A percentile compares a stretch with the other conserved stretches of the same genome.
These are phyloP conservation scores for Oryzias celebensis DNA, from an alignment of 2,113 vertebrate genomes.

Conservation along the genomic window DNA sequence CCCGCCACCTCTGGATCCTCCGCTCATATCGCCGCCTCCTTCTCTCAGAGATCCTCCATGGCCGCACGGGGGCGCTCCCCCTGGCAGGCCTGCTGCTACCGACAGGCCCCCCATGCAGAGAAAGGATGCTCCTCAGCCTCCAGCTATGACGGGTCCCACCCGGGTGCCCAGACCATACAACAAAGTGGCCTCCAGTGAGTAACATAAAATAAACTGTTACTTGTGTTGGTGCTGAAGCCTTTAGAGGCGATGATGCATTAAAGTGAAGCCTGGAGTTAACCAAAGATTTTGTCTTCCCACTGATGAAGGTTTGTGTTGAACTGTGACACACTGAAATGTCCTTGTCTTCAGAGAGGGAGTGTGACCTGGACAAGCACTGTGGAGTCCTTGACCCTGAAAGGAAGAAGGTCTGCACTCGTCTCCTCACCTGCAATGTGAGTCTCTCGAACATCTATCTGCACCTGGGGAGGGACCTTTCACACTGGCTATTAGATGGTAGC, in stretches of 20 bases:
- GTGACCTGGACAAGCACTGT: conserved; percentile 91
- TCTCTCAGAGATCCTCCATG: conserved; percentile 79
- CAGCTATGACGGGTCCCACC: conserved; percentile 42
- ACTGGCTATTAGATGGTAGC: too few relatives aligned
- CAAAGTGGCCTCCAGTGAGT: conserved; percentile 89
- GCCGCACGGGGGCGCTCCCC: conserved; percentile 68
- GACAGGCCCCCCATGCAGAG: conserved; percentile 69
- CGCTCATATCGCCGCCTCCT: conserved; percentile 71
- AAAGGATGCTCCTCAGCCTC: conserved; percentile 66
- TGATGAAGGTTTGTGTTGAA: conserved; percentile 1
- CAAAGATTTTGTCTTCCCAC: too few relatives aligned
- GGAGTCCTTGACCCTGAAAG: conserved; percentile 90
- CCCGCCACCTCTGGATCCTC: conserved; percentile 70
- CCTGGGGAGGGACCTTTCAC: too few relatives aligned
- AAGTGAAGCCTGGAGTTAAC: too few relatives aligned
- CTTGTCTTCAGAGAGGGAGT: conserved; percentile 84
- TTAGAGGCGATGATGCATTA: too few relatives aligned
- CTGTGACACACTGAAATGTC: conserved; percentile 9
- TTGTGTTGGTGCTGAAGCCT: too few relatives aligned
- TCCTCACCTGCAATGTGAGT: conserved; percentile 93
- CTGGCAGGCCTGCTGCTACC: conserved; percentile 46
- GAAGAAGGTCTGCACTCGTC: conserved; percentile 92
- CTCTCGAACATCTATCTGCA: not conserved
- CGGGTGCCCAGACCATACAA: conserved; percentile 82
- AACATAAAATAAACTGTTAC: too few relatives aligned